These are phyloP conservation scores for Clusia tigrina DNA, from an alignment of 2,888 invertebrate genomes.

Conservation along the genomic window DNA sequence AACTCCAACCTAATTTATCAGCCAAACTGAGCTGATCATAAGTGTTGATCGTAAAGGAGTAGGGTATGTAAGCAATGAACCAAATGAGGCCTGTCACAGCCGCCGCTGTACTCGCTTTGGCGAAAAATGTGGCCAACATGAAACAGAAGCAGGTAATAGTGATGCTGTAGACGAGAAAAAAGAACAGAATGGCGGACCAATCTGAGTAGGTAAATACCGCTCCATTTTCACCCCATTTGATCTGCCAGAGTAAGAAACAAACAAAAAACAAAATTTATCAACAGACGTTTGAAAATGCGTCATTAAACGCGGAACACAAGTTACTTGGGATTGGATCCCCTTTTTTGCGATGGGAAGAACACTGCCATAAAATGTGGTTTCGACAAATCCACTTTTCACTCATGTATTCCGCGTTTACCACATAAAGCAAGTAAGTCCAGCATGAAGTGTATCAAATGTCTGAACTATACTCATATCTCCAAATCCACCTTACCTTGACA, in stretches of 20 bases:
- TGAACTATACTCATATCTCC: no score
- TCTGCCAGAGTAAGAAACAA: slow-evolving; percentile 52
- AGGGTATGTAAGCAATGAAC: slow-evolving; percentile 79
- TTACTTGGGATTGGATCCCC: no score
- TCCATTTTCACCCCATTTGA: slow-evolving; percentile 67
- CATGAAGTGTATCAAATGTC: no score
- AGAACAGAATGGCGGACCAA: slow-evolving; percentile 74
- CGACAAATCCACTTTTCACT: no score
- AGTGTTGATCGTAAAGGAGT: slow-evolving; percentile 71
- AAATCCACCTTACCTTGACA: slow-evolving; percentile 67
- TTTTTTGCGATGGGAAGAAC: no score
- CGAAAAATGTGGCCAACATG: slow-evolving; percentile 81
- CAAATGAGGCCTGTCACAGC: slow-evolving; percentile 79
- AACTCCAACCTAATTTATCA: slow-evolving; percentile 71
- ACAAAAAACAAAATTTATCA: not conserved
- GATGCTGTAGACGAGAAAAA: slow-evolving; percentile 75
- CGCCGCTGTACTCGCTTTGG: slow-evolving; percentile 81
- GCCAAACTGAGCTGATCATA: slow-evolving; percentile 71
- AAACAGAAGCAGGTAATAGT: slow-evolving; percentile 81
- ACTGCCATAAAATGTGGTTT: no score
- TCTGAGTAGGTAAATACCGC: slow-evolving; percentile 76
- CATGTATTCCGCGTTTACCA: no score
- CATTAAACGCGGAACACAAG: not conserved
- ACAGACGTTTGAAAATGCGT: not conserved
- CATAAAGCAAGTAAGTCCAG: no score